These are phyloP conservation scores for Drosophila macrospina DNA, from an alignment of 2,888 invertebrate species.

Conservation along the genomic window DNA sequence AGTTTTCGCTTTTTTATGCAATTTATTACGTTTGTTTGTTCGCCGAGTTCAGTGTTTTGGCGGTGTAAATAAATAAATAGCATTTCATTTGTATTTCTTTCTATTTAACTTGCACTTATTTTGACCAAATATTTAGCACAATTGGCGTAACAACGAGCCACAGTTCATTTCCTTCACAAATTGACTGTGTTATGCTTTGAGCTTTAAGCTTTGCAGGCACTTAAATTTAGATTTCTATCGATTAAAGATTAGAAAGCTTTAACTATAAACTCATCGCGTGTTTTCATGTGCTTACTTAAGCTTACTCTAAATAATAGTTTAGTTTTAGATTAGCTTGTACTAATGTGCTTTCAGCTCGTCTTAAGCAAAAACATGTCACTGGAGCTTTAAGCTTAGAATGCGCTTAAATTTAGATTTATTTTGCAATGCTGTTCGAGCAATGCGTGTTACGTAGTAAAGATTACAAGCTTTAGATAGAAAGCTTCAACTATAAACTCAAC, in stretches of 20 bases:
- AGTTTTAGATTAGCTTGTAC: too few species aligned
- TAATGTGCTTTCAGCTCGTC: too few species aligned
- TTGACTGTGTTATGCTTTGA: background rate
- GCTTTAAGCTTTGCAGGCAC: background rate
- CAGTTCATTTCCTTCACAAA: slow-evolving; percentile 1
- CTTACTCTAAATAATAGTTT: too few species aligned
- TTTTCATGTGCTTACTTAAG: too few species aligned
- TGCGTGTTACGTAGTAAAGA: background rate
- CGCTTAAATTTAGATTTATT: too few species aligned
- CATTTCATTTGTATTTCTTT: slow-evolving; percentile 31
- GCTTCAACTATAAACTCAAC: too few species aligned
- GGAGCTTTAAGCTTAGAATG: background rate
- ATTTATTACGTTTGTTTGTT: slow-evolving; percentile 31
- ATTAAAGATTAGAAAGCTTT: background rate
- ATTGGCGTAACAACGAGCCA: background rate
- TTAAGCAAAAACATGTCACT: too few species aligned
- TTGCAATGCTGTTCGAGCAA: background rate
- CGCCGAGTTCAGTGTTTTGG: slow-evolving; percentile 5
- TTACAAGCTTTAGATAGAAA: background rate
- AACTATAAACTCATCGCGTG: too few species aligned
- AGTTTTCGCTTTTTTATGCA: slow-evolving; percentile 49
- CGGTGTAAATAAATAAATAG: slow-evolving; percentile 44
- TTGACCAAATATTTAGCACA: slow-evolving; percentile 17
- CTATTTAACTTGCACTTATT: slow-evolving; percentile 4
- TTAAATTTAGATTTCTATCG: background rate